These are phyloP conservation scores for Argyresthia goedartella DNA, from an alignment of 2,888 invertebrate species.

Conservation along the genomic window DNA sequence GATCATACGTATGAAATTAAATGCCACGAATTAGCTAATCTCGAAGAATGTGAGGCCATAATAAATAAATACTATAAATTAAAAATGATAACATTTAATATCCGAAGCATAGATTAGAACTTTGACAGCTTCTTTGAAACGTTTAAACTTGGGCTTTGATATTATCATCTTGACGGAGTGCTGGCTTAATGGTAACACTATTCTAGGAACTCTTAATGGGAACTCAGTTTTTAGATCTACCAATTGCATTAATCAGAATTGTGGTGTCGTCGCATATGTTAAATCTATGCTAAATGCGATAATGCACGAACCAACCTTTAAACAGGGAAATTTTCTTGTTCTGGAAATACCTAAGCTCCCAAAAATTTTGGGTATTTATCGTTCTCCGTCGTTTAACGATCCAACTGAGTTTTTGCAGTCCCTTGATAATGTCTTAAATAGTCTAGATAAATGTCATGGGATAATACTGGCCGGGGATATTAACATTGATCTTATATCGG, in stretches of 20 bases:
- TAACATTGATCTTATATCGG: no score
- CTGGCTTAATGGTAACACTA: not conserved
- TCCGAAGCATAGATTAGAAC: not conserved
- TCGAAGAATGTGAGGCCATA: not conserved
- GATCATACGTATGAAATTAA: not conserved
- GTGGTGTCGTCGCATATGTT: constrained; percentile 1
- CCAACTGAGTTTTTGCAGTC: not conserved
- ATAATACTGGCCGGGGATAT: no score
- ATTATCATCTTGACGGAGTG: constrained; percentile 1
- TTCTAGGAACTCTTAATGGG: not conserved
- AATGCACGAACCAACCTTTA: not conserved
- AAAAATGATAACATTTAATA: not conserved
- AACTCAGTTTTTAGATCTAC: not conserved
- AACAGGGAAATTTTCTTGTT: not conserved
- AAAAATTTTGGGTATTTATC: constrained; percentile 1
- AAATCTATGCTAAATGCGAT: not conserved
- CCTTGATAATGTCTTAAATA: not conserved
- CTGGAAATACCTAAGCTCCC: not conserved
- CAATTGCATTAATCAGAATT: not conserved
- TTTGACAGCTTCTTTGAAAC: not conserved
- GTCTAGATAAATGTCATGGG: not conserved
- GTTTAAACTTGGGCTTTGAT: not conserved
- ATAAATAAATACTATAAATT: not conserved
- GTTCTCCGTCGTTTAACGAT: constrained; percentile 1
- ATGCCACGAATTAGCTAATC: not conserved